Base-by-base conservation (phyloP, 2,888 invertebrate genomes). In the Argyresthia albistria region DNA sequence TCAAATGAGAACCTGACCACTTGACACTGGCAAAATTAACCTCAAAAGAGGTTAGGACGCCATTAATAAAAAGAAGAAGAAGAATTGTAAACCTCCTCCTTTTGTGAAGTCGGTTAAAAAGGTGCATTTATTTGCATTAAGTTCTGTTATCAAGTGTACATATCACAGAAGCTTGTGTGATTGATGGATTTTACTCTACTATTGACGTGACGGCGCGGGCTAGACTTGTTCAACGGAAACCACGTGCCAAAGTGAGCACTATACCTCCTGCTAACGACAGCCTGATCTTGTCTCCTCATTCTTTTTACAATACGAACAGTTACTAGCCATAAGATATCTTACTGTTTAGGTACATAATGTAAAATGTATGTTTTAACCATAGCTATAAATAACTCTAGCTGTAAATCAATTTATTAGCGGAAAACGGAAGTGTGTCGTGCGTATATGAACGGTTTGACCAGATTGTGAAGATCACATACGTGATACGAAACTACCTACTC, bases 281-380 rank as follows among this genome's bases (percentile, higher is more conserved):
- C 65, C 61, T 61, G 64, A 60, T 56, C 58, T 62, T 61, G 50
- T 57, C 53, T 63, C 69, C 64, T 65, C 68, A 77, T 76, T 80
- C 80, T 71, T 73, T 72, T 76, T 82, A 80, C 78, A 63, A 69
- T 72, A 68, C 82, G 74, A 80, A 77, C 80, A 73, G 69, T 77
- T 76, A 67, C 56, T 83, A 82, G 80, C 61, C 68, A 65, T 84
- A 84, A 84, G 82, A 78, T 77, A 83, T 79, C 79, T 71, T 81
- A 81, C 71, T 79, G 71, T 79, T 69, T 81, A 81, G 75, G 67
- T 80, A 79, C 76, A 76, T 71, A 73, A 68, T 72, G 25, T 25
- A 25, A 25, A 74, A 74, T 72, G 78, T 82, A 83, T 77, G 80
- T 82, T 76, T 77, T 82, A 86, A 82, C 73, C 78, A 63, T 84